Percentiles rank a stretch among this genome's conserved stretches.
Conservation (phyloP, 2,888 invertebrate species). For the Zygogramma bicolorata region DNA sequence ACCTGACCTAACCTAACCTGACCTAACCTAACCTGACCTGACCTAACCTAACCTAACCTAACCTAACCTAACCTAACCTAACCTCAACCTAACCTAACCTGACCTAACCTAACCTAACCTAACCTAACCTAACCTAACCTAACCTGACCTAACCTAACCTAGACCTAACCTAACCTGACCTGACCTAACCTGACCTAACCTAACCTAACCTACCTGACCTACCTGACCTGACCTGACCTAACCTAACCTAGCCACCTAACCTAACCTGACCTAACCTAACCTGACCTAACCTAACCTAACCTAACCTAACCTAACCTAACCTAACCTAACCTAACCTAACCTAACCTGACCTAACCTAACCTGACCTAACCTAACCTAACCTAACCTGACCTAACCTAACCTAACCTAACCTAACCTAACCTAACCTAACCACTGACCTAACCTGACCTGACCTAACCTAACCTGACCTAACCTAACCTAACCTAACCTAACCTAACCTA, state of each 20-base stretch:
- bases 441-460: slow-evolving; percentile 28
- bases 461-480: slow-evolving; percentile 15
- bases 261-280: slow-evolving; percentile 13
- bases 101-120: slow-evolving; percentile 19
- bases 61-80: slow-evolving; percentile 10
- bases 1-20: slow-evolving; percentile 17
- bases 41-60: slow-evolving; percentile 15
- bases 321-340: slow-evolving; percentile 41
- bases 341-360: slow-evolving; percentile 41
- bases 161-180: slow-evolving; percentile 32
- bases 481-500: slow-evolving; percentile 33
- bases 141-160: slow-evolving; percentile 31
- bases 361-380: slow-evolving; percentile 38
- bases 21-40: slow-evolving; percentile 19
- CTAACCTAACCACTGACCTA: slow-evolving; percentile 38
- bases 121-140: slow-evolving; percentile 20
- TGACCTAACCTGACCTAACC: slow-evolving; percentile 17
- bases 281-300: slow-evolving; percentile 20
- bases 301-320: slow-evolving; percentile 21
- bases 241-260: slow-evolving; percentile 9
- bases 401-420: slow-evolving; percentile 22
- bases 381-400: slow-evolving; percentile 23
- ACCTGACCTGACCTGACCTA: slow-evolving; percentile 10
- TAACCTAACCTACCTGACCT: slow-evolving; percentile 18
- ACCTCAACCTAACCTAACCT: slow-evolving; percentile 9